Conservation (phyloP, 2,888 invertebrate genomes). For the Polyploca ridens region DNA sequence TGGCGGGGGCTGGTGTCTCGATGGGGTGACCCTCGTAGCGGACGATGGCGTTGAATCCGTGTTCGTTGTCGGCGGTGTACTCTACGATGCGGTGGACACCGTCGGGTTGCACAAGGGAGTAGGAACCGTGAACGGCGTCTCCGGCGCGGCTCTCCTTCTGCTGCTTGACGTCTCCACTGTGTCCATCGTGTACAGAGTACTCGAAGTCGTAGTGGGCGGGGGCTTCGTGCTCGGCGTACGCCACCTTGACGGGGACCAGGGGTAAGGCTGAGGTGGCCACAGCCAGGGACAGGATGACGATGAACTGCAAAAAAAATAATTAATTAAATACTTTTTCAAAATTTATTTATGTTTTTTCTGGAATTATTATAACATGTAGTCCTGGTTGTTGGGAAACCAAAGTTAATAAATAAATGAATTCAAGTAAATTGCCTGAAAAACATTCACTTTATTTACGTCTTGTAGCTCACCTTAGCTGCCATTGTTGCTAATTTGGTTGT, state of each 20-base stretch:
- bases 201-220: conserved; percentile 75
- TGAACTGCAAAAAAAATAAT: conserved; percentile 47
- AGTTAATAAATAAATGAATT: too few relatives aligned
- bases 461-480: conserved; percentile 72
- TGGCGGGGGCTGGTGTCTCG: conserved; percentile 29
- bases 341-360: too few relatives aligned
- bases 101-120: conserved; percentile 79
- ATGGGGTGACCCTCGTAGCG: conserved; percentile 72
- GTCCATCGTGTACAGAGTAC: conserved; percentile 74
- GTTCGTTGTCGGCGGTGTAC: conserved; percentile 70
- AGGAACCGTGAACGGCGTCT: conserved; percentile 74
- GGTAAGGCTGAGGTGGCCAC: conserved; percentile 52
- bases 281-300: conserved; percentile 61
- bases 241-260: conserved; percentile 56
- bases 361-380: too few relatives aligned
- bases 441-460: too few relatives aligned
- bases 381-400: too few relatives aligned
- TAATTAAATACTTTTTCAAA: too few relatives aligned
- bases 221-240: conserved; percentile 64
- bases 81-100: conserved; percentile 76
- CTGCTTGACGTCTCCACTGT: conserved; percentile 76
- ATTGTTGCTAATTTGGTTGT: conserved; percentile 64
- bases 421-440: too few relatives aligned
- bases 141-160: conserved; percentile 75
- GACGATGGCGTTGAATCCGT: conserved; percentile 78